phyloP scores from a whole-genome alignment of 2,113 vertebrate species.

The Enhydra lutris region DNA sequence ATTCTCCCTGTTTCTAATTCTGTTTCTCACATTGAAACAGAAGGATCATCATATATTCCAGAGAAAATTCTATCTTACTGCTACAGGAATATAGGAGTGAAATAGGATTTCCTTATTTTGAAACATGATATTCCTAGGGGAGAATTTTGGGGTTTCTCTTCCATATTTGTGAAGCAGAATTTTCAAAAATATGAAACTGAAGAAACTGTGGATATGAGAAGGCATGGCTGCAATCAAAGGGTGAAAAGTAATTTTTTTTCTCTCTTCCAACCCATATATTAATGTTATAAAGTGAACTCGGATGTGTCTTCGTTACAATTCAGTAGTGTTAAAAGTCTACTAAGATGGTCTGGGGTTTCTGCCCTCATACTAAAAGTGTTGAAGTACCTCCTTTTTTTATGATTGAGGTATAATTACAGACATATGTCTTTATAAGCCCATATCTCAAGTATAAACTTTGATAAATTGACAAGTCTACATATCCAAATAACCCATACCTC shows the following conservation, averaged over 20 bases:
- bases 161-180: not conserved
- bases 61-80: not conserved
- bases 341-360: not conserved
- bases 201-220: not conserved
- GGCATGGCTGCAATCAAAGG: not conserved
- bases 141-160: not conserved
- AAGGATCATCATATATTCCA: not conserved
- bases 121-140: not conserved
- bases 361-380: not conserved
- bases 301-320: not conserved
- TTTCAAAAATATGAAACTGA: not conserved
- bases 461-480: not conserved
- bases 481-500: not conserved
- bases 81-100: not conserved
- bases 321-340: not conserved
- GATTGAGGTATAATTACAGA: not conserved
- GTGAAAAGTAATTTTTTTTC: not conserved
- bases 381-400: not conserved
- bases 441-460: not conserved
- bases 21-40: not conserved
- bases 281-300: not conserved
- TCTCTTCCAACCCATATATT: not conserved
- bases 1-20: not conserved
- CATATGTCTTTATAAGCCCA: not conserved
- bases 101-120: not conserved